Conservation (phyloP, 2,888 invertebrate genomes). For the Poecilus cupreus region DNA sequence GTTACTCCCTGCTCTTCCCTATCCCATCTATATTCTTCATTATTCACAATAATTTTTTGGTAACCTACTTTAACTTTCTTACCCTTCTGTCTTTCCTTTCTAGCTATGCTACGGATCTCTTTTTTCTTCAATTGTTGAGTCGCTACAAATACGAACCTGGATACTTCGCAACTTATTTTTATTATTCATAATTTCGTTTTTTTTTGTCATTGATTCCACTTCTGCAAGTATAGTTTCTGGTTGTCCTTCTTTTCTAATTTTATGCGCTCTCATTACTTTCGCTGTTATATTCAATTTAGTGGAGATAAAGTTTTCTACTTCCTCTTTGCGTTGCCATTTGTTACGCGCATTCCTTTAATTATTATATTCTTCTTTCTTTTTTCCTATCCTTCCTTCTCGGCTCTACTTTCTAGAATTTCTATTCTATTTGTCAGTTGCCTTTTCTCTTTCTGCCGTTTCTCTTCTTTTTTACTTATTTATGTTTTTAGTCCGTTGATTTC, state of each 20-base stretch:
- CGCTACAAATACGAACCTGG: too few species aligned
- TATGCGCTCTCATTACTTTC: neutral
- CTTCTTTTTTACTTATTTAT: neutral
- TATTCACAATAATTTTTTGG: constrained; percentile 18
- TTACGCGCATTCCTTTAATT: neutral
- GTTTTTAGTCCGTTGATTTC: neutral
- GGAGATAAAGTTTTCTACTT: neutral
- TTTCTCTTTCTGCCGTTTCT: neutral
- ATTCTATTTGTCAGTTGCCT: neutral
- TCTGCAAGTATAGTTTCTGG: neutral
- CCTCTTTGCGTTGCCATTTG: neutral
- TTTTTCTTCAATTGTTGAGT: too few species aligned
- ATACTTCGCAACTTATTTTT: too few species aligned
- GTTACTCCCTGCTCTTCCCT: neutral
- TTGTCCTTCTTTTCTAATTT: neutral
- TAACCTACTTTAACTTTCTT: constrained; percentile 39
- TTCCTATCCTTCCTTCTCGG: neutral
- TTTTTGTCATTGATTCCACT: neutral
- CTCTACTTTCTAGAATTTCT: neutral
- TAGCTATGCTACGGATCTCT: constrained; percentile 5
- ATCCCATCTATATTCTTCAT: constrained; percentile 30
- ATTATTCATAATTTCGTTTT: neutral
- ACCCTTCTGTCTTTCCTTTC: constrained; percentile 54
- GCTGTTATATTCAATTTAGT: neutral
- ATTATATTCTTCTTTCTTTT: neutral